Conservation (phyloP, 2,797 vertebrate genomes). For the Sibirionetta formosa region DNA sequence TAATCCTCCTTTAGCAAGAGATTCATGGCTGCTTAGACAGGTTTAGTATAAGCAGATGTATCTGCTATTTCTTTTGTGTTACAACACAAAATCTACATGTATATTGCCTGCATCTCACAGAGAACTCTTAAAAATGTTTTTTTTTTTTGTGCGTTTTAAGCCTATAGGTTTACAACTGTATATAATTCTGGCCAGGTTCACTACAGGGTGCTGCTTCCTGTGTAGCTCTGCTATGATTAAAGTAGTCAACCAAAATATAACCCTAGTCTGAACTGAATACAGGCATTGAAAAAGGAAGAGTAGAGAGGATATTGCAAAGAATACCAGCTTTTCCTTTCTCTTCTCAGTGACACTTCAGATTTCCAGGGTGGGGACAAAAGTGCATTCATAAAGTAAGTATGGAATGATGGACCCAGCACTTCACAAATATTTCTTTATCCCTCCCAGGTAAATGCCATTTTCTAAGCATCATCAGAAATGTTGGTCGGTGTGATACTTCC, state of each 20-base stretch:
- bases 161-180: not conserved
- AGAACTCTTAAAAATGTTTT: not conserved
- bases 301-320: not conserved
- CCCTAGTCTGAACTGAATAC: not conserved
- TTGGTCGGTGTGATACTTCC: not conserved
- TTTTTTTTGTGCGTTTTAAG: slow-evolving; percentile 1
- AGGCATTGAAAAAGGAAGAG: not conserved
- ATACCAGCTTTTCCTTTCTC: not conserved
- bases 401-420: not conserved
- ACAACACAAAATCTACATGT: not conserved
- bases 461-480: not conserved
- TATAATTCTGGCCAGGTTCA: not conserved
- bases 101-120: not conserved
- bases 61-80: not conserved
- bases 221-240: not conserved
- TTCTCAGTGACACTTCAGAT: not conserved
- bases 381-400: not conserved
- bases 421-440: not conserved
- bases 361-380: not conserved
- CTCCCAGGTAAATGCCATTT: rapidly evolving
- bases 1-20: slow-evolving; percentile 5
- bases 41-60: not conserved
- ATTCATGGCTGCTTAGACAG: not conserved
- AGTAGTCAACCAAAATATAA: not conserved
- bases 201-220: not conserved